A percentile compares a stretch with the other conserved stretches of the same genome.
Conservation (phyloP, 2,888 invertebrate genomes). For the Atherix ibis region DNA sequence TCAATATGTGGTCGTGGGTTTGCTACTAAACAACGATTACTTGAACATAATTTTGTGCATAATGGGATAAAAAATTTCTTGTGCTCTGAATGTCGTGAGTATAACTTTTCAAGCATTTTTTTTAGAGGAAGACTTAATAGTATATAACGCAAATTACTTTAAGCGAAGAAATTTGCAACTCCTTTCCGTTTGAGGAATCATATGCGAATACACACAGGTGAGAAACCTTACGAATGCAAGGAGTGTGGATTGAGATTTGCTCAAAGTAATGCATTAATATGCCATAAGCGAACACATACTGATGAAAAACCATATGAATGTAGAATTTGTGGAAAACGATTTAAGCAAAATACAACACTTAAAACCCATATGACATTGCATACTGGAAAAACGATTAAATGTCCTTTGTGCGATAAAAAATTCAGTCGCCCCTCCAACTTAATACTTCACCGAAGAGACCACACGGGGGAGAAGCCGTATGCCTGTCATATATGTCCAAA, state of each 20-base stretch:
- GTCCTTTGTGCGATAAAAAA: constrained; percentile 23
- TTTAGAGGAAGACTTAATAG: constrained; percentile 1
- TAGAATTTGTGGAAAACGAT: constrained; percentile 21
- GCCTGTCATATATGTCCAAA: constrained; percentile 20
- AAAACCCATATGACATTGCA: constrained; percentile 24
- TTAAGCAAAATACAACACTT: constrained; percentile 23
- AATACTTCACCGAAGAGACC: constrained; percentile 21
- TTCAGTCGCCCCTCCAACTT: constrained; percentile 22
- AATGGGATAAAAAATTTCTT: constrained; percentile 21
- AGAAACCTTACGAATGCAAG: constrained; percentile 21
- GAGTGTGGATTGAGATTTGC: constrained; percentile 21
- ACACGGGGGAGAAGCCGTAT: constrained; percentile 23
- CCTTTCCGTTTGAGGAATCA: constrained; percentile 21
- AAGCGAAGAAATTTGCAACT: constrained; percentile 22
- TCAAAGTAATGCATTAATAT: constrained; percentile 20
- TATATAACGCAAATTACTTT: constrained; percentile 1
- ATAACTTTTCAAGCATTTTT: constrained; percentile 1
- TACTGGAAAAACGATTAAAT: constrained; percentile 22
- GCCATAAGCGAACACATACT: constrained; percentile 23
- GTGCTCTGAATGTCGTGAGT: constrained; percentile 22
- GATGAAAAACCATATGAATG: constrained; percentile 24
- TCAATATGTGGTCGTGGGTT: constrained; percentile 12
- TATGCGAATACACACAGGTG: constrained; percentile 20
- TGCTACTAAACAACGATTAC: constrained; percentile 11
- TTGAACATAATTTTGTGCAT: constrained; percentile 20